Base-by-base conservation (phyloP, 2,888 invertebrate species). In the Gerris lacustris region DNA sequence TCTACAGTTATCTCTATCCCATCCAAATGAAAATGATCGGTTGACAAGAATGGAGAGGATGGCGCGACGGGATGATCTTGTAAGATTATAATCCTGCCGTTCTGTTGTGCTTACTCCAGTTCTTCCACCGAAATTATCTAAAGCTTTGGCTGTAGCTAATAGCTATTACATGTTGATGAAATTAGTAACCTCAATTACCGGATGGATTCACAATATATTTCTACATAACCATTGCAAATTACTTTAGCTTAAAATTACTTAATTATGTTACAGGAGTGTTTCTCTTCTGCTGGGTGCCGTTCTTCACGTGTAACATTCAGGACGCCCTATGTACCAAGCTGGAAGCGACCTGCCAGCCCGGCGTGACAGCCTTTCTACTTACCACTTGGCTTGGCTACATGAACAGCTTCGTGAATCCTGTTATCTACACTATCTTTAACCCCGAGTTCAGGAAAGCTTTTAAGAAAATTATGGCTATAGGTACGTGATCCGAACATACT, bases 381-480 rank as follows among this genome's bases (percentile, higher is more conserved):
- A 95, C 96, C 75, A 96, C 96, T 45, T 99, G 98, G 98, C 85
- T 98, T 72, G 98, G 98, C 69, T 99, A 99, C 83, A 95, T 98
- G 85, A 98, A 95, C 82, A 92, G 92, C 78, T 93, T 93, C 80
- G 90, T 93, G 73, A 94, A 94, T 82, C 95, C 95, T 9, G 90
- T 95, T 76, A 95, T 95, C 79, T 95, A 96, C 81, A 94, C 94
- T 73, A 94, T 94, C 79, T 93, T 95, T 82, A 97, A 97, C 83
- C 94, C 94, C 0, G 98, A 99, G 81, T 99, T 98, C 83, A 86
- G 98, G 75, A 96, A 96, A 84, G 98, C 98, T 70, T 99, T 99
- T 83, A 92, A 95, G 79, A 95, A 94, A 82, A 87, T 97, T 76
- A 88, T 97, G 83, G 85, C 86, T 73, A 84, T 90, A 77, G 87